Percentiles rank a stretch among this genome's conserved stretches.
phyloP scores from a whole-genome alignment of 2,888 invertebrate species.

The Lamellibrachia satsuma region DNA sequence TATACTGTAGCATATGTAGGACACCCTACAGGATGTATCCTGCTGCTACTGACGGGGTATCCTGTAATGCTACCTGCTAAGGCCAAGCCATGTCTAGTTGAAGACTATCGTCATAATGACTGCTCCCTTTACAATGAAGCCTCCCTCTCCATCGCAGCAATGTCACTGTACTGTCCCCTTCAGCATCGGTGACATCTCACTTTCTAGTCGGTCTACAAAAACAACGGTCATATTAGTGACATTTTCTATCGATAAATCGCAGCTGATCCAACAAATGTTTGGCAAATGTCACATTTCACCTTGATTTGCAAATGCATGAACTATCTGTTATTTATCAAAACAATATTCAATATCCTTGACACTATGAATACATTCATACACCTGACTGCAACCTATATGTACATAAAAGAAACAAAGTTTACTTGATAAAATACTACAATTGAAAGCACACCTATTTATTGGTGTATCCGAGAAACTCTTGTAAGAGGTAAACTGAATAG shows the following conservation, averaged over 20 bases:
- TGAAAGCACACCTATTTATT: too few species aligned
- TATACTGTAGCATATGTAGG: neutral
- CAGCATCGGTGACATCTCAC: neutral
- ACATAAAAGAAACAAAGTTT: neutral
- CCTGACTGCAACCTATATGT: neutral
- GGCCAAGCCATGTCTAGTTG: neutral
- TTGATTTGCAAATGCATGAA: too few species aligned
- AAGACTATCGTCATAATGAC: neutral
- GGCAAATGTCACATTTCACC: neutral
- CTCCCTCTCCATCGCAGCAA: neutral
- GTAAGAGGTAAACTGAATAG: too few species aligned
- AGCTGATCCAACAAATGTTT: neutral
- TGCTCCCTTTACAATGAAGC: neutral
- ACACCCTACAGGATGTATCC: neutral
- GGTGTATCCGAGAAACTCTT: too few species aligned
- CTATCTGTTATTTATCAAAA: neutral
- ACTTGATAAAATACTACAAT: neutral
- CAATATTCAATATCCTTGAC: neutral
- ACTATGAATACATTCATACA: neutral
- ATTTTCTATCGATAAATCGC: neutral
- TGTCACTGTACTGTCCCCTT: neutral
- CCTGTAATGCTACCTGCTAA: neutral
- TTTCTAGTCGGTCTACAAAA: constrained; percentile 8
- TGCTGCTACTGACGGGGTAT: neutral
- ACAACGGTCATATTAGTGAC: neutral